These are phyloP conservation scores for Halcyon malimbica DNA, from an alignment of 2,113 vertebrate species.

Conservation along the genomic window DNA sequence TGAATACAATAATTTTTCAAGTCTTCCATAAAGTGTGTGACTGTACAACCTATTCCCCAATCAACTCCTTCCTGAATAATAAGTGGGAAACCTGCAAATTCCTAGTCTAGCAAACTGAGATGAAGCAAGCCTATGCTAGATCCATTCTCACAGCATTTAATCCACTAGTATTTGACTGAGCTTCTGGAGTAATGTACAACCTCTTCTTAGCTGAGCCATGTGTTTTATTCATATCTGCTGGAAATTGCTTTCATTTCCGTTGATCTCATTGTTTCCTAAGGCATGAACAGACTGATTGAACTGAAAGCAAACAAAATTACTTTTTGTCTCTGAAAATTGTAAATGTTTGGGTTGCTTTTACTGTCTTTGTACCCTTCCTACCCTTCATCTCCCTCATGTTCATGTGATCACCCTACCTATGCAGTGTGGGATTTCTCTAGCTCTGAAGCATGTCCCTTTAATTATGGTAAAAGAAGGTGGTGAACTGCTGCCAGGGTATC, in stretches of 20 bases:
- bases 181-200: neutral
- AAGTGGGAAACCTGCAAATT: neutral
- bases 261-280: conserved; percentile 24
- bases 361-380: neutral
- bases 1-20: neutral
- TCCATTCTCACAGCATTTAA: neutral
- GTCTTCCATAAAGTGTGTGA: neutral
- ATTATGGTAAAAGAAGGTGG: neutral
- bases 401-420: neutral
- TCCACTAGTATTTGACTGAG: neutral
- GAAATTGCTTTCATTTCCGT: conserved; percentile 31
- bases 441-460: neutral
- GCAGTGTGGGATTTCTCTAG: neutral
- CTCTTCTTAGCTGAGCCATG: neutral
- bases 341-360: neutral
- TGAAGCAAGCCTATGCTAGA: neutral
- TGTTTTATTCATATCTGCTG: conserved; percentile 42
- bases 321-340: neutral
- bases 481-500: neutral
- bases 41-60: neutral
- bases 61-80: neutral
- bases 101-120: neutral
- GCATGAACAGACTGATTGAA: conserved; percentile 1
- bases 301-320: conserved; percentile 14
- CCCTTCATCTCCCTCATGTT: neutral